phyloP scores from a whole-genome alignment of 2,113 vertebrate species.

The Stictonetta naevosa region DNA sequence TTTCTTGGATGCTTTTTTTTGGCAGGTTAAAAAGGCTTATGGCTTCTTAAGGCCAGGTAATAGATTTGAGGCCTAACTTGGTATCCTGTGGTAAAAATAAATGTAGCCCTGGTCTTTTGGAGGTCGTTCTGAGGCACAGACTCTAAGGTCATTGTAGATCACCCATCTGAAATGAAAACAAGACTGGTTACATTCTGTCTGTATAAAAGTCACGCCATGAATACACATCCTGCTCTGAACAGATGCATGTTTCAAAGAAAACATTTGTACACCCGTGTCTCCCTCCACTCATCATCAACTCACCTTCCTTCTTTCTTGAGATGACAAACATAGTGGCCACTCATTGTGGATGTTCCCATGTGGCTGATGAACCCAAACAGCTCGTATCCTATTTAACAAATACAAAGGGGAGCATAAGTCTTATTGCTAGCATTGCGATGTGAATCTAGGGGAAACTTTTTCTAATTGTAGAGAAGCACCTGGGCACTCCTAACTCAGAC shows the following conservation, averaged over 20 bases:
- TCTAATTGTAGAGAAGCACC: not conserved
- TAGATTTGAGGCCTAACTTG: conserved; percentile 80
- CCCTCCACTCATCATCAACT: conserved; percentile 43
- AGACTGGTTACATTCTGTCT: not conserved
- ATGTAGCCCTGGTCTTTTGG: conserved; percentile 98
- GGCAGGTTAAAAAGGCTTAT: conserved; percentile 78
- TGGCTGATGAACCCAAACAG: conserved; percentile 98
- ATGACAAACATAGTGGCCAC: conserved; percentile 97
- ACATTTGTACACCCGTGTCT: not conserved
- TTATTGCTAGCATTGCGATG: not conserved
- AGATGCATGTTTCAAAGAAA: not conserved
- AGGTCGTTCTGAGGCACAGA: conserved; percentile 96
- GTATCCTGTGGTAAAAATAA: conserved; percentile 96
- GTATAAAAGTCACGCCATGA: not conserved
- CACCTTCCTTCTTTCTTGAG: conserved; percentile 98
- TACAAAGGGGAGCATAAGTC: not conserved
- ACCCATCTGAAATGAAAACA: conserved; percentile 89
- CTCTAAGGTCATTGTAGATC: conserved; percentile 98
- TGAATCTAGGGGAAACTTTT: not conserved
- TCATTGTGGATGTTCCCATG: conserved; percentile 98
- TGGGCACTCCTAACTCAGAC: not conserved
- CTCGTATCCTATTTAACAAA: conserved; percentile 87
- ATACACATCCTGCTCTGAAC: not conserved
- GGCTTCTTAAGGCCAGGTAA: conserved; percentile 74
- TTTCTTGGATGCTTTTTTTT: conserved; percentile 60